Percentiles rank a stretch among this genome's conserved stretches.
Conservation (phyloP, 53 echinoderm and acorn worm species). For the Zoroaster sp. region DNA sequence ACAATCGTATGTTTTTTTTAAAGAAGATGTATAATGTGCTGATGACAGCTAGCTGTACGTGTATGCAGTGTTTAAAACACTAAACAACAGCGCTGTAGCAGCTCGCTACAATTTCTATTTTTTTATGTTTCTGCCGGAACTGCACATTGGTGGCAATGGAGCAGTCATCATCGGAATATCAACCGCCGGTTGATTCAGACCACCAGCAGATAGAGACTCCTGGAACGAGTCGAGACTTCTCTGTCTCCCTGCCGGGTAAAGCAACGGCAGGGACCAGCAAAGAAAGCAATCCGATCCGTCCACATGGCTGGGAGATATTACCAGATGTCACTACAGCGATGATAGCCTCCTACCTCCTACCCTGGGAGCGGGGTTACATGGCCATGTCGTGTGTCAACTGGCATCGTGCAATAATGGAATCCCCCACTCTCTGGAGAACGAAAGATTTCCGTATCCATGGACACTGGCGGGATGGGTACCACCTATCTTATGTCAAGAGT, state of each 20-base stretch:
- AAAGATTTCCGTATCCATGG: conserved; percentile 79
- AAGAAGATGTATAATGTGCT: background rate
- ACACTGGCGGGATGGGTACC: conserved; percentile 63
- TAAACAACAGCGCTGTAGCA: background rate
- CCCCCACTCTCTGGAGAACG: conserved; percentile 82
- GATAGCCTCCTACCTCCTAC: conserved; percentile 70
- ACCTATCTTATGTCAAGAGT: conserved; percentile 68
- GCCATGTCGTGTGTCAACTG: conserved; percentile 76
- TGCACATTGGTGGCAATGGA: background rate
- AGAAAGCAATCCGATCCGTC: background rate
- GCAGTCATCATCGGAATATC: background rate
- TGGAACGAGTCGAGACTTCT: background rate
- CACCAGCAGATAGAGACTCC: background rate
- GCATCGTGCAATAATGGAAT: conserved; percentile 68
- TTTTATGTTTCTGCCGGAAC: background rate
- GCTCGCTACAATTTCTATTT: background rate
- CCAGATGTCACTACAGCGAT: conserved; percentile 66
- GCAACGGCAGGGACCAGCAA: background rate
- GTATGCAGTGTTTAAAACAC: background rate
- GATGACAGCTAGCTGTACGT: background rate
- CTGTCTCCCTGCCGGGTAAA: background rate
- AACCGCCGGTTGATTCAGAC: background rate
- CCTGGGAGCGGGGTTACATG: conserved; percentile 72
- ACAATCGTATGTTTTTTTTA: background rate
- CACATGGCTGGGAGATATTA: conserved; percentile 44